Percentiles rank a stretch among this genome's conserved stretches.
Conservation (phyloP, 2,888 invertebrate genomes). For the Drosophila mettleri region DNA sequence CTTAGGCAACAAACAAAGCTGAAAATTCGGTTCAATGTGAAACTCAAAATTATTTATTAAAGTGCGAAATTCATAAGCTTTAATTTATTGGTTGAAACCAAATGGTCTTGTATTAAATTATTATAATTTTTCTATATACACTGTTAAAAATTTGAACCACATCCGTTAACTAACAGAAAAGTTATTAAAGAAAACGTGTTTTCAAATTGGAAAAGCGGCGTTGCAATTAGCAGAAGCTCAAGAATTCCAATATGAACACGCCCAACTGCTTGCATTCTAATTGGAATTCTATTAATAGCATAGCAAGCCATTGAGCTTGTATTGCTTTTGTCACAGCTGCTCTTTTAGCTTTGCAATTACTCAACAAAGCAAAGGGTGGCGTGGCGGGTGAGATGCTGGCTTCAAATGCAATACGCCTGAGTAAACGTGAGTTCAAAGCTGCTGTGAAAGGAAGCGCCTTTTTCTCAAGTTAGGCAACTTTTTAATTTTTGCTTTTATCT, state of each 20-base stretch:
- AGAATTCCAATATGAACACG: background rate
- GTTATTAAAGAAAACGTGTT: background rate
- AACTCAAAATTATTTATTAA: background rate
- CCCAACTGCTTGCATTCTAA: background rate
- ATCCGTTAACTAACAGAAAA: background rate
- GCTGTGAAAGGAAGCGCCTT: no score
- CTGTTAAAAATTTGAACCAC: background rate
- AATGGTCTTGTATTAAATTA: background rate
- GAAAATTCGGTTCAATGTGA: background rate
- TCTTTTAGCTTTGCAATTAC: background rate
- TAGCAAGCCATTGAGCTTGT: background rate
- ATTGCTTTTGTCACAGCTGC: background rate
- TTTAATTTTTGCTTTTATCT: no score
- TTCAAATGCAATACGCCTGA: background rate
- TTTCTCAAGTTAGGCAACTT: no score
- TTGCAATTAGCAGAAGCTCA: background rate
- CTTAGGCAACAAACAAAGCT: background rate
- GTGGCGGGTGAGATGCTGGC: background rate
- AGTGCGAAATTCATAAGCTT: background rate
- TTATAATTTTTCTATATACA: background rate
- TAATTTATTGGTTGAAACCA: background rate
- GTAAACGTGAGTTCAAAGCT: background rate
- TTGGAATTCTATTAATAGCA: slow-evolving; percentile 1
- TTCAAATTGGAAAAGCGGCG: background rate
- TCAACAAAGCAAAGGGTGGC: background rate